Percentiles rank a stretch among this genome's conserved stretches.
Evolutionary conservation across 2,113 vertebrate species (phyloP).

Genomic region (Bufo bufo): DNA sequence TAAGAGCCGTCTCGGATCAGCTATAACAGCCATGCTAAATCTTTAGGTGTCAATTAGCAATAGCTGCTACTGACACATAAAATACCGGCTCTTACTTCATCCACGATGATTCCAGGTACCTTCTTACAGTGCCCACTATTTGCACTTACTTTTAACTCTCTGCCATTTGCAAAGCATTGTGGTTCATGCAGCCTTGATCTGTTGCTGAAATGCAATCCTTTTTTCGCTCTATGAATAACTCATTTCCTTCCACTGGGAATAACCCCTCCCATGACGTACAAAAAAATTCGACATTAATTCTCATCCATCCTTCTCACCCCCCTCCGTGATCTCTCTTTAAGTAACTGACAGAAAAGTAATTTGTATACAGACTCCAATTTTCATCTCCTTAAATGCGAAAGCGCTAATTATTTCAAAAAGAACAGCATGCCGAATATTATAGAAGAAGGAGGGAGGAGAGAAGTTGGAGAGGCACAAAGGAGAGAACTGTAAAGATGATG

Average conservation of each 20-base stretch:
- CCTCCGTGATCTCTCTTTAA: constrained; percentile 49
- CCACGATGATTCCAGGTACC: too few species aligned
- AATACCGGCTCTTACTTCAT: too few species aligned
- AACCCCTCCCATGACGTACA: constrained; percentile 28
- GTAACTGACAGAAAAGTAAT: constrained; percentile 57
- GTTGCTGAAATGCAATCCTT: background rate
- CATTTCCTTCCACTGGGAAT: constrained; percentile 13
- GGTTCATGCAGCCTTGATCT: background rate
- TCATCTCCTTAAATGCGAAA: constrained; percentile 55
- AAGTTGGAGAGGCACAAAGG: background rate
- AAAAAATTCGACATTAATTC: constrained; percentile 34
- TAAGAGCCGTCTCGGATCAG: too few species aligned
- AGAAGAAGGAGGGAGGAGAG: constrained; percentile 12
- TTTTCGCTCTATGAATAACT: background rate
- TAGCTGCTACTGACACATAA: too few species aligned
- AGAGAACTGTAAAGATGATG: constrained; percentile 1
- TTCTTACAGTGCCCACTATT: background rate
- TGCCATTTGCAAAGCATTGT: background rate
- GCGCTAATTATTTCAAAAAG: constrained; percentile 52
- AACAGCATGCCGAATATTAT: constrained; percentile 48
- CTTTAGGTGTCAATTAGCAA: too few species aligned
- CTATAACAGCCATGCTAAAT: too few species aligned
- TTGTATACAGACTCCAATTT: constrained; percentile 57
- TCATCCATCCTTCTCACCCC: constrained; percentile 38
- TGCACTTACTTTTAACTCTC: background rate